Percentiles rank a stretch among this genome's conserved stretches.
Conservation (phyloP, 2,888 invertebrate species). For the Hartigia nigra region DNA sequence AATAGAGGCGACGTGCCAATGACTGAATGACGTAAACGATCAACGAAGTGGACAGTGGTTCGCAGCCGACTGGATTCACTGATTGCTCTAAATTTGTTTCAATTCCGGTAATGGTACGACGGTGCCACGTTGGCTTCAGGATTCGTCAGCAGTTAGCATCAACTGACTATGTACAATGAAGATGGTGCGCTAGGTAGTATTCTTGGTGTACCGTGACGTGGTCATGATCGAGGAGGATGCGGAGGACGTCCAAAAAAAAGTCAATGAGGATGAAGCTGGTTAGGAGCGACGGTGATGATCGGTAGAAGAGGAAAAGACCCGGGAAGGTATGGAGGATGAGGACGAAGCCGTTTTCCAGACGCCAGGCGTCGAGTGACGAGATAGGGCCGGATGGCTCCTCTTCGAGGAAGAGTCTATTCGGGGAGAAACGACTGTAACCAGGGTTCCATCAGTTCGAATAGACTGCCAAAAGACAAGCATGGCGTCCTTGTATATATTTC, state of each 20-base stretch:
- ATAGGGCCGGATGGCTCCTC: neutral
- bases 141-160: neutral
- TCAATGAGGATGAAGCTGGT: neutral
- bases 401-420: neutral
- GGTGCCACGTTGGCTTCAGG: neutral
- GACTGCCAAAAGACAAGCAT: too few relatives aligned
- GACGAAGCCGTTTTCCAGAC: neutral
- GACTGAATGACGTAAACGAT: slow-evolving; percentile 8
- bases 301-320: neutral
- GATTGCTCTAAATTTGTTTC: slow-evolving; percentile 4
- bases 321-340: neutral
- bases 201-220: neutral
- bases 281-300: too few relatives aligned
- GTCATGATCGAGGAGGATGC: neutral
- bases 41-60: neutral
- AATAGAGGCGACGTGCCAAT: slow-evolving; percentile 7
- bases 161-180: neutral
- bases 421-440: neutral
- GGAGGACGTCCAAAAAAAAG: neutral
- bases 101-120: neutral
- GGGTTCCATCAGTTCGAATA: neutral
- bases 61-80: neutral
- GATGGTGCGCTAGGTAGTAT: neutral
- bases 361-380: neutral
- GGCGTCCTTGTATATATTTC: neutral